phyloP scores from a whole-genome alignment of 2,888 invertebrate genomes.

The Acanthoscelides obtectus region DNA sequence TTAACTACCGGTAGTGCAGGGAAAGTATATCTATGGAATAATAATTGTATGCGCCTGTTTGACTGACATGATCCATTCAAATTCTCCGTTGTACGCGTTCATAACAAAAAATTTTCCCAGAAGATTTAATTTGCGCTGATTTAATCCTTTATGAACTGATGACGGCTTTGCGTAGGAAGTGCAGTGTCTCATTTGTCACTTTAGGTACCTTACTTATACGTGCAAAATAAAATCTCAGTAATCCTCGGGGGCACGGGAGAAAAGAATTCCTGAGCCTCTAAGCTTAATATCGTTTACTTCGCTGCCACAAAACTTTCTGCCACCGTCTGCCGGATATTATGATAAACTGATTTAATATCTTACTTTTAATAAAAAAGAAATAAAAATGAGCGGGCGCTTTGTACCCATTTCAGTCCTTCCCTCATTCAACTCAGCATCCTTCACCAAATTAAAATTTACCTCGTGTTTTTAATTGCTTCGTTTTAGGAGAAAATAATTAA shows the following conservation, averaged over 20 bases:
- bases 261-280: background rate
- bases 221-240: background rate
- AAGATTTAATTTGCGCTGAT: too few relatives aligned
- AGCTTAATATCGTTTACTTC: background rate
- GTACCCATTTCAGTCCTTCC: slow-evolving; percentile 3
- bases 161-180: too few relatives aligned
- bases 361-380: slow-evolving; percentile 37
- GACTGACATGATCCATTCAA: too few relatives aligned
- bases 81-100: too few relatives aligned
- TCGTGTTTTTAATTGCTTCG: slow-evolving; percentile 12
- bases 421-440: slow-evolving; percentile 3
- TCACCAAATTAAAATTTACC: slow-evolving; percentile 14
- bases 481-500: slow-evolving; percentile 14
- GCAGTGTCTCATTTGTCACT: too few relatives aligned
- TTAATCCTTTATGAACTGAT: too few relatives aligned
- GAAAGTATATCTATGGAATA: too few relatives aligned
- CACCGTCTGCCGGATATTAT: slow-evolving; percentile 33
- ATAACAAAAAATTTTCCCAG: too few relatives aligned
- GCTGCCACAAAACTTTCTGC: background rate
- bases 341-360: slow-evolving; percentile 45
- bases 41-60: too few relatives aligned
- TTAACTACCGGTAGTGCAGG: too few relatives aligned
- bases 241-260: background rate
- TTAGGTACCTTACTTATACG: background rate
- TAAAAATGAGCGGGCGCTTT: background rate